Percentiles rank a stretch among this genome's conserved stretches.
phyloP scores from a whole-genome alignment of 2,888 invertebrate species.

The Melinaea menophilus region DNA sequence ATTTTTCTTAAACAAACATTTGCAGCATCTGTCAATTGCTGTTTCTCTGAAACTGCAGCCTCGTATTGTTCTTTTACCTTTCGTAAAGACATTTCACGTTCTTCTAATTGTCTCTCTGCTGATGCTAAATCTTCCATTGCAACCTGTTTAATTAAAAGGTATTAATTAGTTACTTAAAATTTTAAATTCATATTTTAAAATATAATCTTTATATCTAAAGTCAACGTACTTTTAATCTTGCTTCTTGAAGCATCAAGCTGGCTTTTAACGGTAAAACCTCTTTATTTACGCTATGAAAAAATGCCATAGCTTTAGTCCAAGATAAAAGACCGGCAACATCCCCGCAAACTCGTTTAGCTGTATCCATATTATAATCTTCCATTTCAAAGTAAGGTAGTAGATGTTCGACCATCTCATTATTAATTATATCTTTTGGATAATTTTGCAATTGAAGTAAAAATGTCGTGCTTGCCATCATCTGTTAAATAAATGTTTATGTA shows the following conservation, averaged over 20 bases:
- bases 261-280: conserved; percentile 97
- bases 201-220: conserved; percentile 1
- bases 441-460: conserved; percentile 94
- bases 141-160: conserved; percentile 61
- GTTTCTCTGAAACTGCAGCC: conserved; percentile 94
- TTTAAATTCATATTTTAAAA: background rate
- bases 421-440: conserved; percentile 97
- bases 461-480: conserved; percentile 97
- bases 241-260: conserved; percentile 93
- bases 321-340: conserved; percentile 96
- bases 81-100: conserved; percentile 92
- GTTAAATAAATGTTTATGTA: conserved; percentile 27
- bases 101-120: conserved; percentile 92
- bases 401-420: conserved; percentile 97
- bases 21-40: conserved; percentile 93
- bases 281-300: conserved; percentile 97
- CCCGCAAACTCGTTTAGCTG: conserved; percentile 95
- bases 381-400: conserved; percentile 94
- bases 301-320: conserved; percentile 98
- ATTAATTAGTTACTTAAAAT: background rate
- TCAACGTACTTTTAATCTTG: conserved; percentile 81
- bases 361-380: conserved; percentile 99
- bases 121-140: conserved; percentile 94
- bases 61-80: conserved; percentile 96
- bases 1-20: conserved; percentile 95